phyloP scores from a whole-genome alignment of 92 coral and sea anemone species.

The Micromussa lordhowensis region DNA sequence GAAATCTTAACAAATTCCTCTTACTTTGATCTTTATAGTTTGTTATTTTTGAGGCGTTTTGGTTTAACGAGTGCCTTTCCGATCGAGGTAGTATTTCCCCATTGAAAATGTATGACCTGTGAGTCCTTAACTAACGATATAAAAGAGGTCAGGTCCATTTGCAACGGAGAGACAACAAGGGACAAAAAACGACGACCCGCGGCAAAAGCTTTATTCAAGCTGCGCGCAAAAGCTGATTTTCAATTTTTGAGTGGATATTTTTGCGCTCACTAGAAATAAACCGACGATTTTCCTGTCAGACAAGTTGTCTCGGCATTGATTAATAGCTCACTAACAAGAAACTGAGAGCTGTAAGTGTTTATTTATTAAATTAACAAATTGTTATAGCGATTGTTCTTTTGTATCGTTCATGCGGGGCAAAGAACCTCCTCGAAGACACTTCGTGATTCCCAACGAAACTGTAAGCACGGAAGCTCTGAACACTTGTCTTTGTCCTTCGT shows the following conservation, averaged over 20 bases:
- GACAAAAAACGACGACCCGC: background rate
- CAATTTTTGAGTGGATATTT: background rate
- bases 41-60: constrained; percentile 12
- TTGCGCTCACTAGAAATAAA: background rate
- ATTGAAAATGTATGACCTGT: background rate
- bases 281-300: constrained; percentile 16
- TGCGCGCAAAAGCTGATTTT: background rate
- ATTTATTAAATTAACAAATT: constrained; percentile 52
- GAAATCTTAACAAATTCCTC: background rate
- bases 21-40: background rate
- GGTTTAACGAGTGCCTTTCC: background rate
- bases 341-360: constrained; percentile 39
- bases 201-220: background rate
- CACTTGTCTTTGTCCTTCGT: constrained; percentile 1
- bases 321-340: constrained; percentile 63
- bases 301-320: constrained; percentile 55
- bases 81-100: background rate
- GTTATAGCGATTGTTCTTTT: constrained; percentile 16
- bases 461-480: background rate
- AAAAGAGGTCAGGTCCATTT: background rate
- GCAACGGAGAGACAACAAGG: no score
- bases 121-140: background rate
- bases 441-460: constrained; percentile 1
- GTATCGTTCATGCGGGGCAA: background rate
- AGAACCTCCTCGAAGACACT: constrained; percentile 27